Conservation (phyloP, 2,797 vertebrate genomes). For the Melopsittacus undulatus region DNA sequence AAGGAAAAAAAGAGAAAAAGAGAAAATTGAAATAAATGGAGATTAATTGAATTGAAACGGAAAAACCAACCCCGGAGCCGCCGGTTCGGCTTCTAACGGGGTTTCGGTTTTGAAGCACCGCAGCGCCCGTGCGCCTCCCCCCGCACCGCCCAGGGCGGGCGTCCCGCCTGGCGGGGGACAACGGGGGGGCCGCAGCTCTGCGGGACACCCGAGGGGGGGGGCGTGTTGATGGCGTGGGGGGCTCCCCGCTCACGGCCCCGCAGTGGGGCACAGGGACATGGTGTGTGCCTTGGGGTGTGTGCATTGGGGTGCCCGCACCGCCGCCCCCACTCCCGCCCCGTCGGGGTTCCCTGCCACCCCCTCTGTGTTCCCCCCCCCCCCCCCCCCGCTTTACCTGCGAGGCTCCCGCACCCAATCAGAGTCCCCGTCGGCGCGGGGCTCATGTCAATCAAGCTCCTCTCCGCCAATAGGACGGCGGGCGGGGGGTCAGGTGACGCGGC, state of each 20-base stretch:
- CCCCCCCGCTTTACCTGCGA: neutral
- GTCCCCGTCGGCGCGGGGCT: neutral
- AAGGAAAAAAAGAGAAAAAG: neutral
- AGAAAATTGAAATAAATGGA: neutral
- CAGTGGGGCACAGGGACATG: neutral
- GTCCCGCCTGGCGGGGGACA: neutral
- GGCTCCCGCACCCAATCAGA: neutral
- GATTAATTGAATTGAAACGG: neutral
- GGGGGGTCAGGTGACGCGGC: constrained; percentile 83
- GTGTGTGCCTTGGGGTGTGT: neutral
- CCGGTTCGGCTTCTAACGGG: neutral
- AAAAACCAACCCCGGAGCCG: neutral
- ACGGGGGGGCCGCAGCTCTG: neutral
- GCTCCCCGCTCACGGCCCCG: neutral
- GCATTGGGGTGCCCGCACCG: neutral
- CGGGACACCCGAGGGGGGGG: neutral
- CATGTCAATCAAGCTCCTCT: neutral
- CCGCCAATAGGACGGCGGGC: constrained; percentile 83
- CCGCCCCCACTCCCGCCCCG: neutral
- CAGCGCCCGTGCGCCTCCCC: neutral
- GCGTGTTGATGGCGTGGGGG: no score
- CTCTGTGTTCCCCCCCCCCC: neutral
- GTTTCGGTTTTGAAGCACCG: neutral
- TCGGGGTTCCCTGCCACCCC: neutral
- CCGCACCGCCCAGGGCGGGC: neutral